Conservation (phyloP, 2,888 invertebrate genomes). For the Tuta absoluta region DNA sequence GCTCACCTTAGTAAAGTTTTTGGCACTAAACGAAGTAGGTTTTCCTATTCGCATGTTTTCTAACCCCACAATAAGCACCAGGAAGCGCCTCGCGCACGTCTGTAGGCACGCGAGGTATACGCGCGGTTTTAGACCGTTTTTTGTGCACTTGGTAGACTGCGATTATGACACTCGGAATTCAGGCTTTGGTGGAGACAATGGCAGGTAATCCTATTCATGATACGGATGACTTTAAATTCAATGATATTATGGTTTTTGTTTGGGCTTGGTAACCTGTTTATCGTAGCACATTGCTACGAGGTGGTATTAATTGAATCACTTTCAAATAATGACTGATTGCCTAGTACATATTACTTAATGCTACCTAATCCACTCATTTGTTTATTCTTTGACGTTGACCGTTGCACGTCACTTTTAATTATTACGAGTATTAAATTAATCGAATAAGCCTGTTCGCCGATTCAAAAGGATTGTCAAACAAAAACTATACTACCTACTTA, state of each 20-base stretch:
- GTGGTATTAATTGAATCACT: too few relatives aligned
- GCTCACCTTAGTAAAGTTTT: too few relatives aligned
- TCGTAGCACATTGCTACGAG: too few relatives aligned
- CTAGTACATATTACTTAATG: too few relatives aligned
- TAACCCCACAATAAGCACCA: slow-evolving; percentile 9
- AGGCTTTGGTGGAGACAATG: background rate
- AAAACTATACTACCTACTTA: background rate
- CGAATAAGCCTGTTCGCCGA: too few relatives aligned
- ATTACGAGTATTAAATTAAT: too few relatives aligned
- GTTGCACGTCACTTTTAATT: too few relatives aligned
- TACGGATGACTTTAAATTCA: background rate
- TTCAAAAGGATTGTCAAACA: too few relatives aligned
- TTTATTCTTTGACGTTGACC: too few relatives aligned
- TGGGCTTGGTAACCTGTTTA: background rate
- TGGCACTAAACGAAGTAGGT: too few relatives aligned
- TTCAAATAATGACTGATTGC: too few relatives aligned
- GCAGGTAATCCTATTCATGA: background rate
- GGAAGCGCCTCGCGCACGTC: slow-evolving; percentile 7
- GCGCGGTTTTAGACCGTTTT: slow-evolving; percentile 8
- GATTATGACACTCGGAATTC: slow-evolving; percentile 8
- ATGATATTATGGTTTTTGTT: background rate
- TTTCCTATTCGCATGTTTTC: background rate
- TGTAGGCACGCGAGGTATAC: slow-evolving; percentile 18
- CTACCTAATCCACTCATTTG: too few relatives aligned
- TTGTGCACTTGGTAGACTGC: background rate